Evolutionary conservation across 2,797 vertebrate species (phyloP), one percentile per base, ranked within the genome.

Genomic region (Merluccius polli): DNA sequence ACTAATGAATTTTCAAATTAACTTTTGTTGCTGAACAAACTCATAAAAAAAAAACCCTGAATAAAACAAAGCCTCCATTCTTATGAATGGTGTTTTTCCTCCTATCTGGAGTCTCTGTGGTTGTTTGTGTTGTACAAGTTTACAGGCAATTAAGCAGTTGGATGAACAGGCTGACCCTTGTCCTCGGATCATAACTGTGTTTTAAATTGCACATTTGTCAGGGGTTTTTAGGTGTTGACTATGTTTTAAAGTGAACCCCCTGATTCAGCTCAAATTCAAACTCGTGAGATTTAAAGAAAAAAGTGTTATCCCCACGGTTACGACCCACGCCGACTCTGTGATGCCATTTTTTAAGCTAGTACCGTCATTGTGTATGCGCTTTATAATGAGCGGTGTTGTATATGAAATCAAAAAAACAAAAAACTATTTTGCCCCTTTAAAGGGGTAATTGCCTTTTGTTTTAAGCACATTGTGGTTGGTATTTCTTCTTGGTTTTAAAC

Each of bases 1-100:
- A 82, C 94, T 95, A 95, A 95, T 96, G 94, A 95, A 95, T 95
- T 95, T 90, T 86, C 88, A 92, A 95, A 95, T 95, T 95, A 94
- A 94, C 96, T 95, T 95, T 94, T 89, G 90, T 90, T 87, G 86
- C 91, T 82, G 85, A 94, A 93, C 86, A 93, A 87, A 92, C 89
- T 91, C 92, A 93, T 95, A 89, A 89, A 93, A 93, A 48, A n/a
- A 8, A 59, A 52, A 12, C 36, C 44, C 52, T 24, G 21, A n/a
- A 27, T 12, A 79, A 85, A 90, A 84, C 92, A 87, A 91, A 94
- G 93, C 94, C 94, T 94, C 85, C 90, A 83, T 90, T 89, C 88
- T 92, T 89, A 87, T 92, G 87, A 88, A 89, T 63, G 71, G 83
- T 87, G 77, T 75, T n/a, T n/a, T n/a, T n/a, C 82, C 75, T 82